Evolutionary conservation across 2,888 invertebrate genomes (phyloP).

Genomic region (Drosophila mimetica): DNA sequence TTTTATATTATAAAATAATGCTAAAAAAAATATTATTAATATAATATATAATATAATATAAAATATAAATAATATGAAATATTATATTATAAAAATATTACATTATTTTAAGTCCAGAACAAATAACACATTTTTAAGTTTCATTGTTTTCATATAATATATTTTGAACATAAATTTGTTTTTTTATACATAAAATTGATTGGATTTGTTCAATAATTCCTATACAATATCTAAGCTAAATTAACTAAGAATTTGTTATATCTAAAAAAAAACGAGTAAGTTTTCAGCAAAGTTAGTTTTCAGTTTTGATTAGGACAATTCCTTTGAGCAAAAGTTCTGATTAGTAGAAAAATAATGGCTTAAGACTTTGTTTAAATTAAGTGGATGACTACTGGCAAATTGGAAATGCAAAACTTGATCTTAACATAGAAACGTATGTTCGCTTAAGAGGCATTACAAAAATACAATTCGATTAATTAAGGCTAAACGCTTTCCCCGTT

Average conservation of each 20-base stretch:
- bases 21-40: too few species aligned
- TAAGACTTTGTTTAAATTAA: slow-evolving; percentile 10
- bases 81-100: too few species aligned
- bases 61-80: too few species aligned
- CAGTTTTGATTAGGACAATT: slow-evolving; percentile 1
- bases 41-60: too few species aligned
- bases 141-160: slow-evolving; percentile 25
- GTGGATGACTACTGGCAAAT: slow-evolving; percentile 41
- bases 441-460: slow-evolving; percentile 39
- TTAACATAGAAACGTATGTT: slow-evolving; percentile 16
- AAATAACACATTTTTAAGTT: background rate
- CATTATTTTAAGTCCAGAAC: background rate
- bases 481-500: slow-evolving; percentile 36
- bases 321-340: slow-evolving; percentile 7
- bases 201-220: slow-evolving; percentile 18
- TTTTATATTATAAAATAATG: too few species aligned
- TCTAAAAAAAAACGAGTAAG: slow-evolving; percentile 15
- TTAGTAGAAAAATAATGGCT: slow-evolving; percentile 11
- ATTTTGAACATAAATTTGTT: slow-evolving; percentile 34
- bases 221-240: slow-evolving; percentile 36
- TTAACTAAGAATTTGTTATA: slow-evolving; percentile 26
- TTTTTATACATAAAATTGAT: slow-evolving; percentile 25
- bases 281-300: slow-evolving; percentile 15
- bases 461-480: slow-evolving; percentile 46
- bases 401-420: slow-evolving; percentile 30